A percentile compares a stretch with the other conserved stretches of the same genome.
phyloP scores from a whole-genome alignment of 2,797 vertebrate genomes.

The Siniperca undulata region DNA sequence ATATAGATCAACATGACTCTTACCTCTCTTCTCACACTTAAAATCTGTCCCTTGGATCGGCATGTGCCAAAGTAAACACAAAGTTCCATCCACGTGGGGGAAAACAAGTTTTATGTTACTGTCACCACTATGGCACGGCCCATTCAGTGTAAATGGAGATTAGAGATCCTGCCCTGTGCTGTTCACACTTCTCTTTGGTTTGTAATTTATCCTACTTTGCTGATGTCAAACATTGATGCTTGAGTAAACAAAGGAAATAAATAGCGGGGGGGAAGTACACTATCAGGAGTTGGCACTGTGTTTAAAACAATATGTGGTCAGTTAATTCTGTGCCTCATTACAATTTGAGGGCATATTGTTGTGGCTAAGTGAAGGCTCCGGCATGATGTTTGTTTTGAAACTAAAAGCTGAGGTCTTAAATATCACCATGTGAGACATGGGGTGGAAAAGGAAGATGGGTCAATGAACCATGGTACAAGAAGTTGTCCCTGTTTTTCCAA shows the following conservation, averaged over 20 bases:
- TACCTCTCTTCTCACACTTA: constrained; percentile 39
- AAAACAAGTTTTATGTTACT: constrained; percentile 71
- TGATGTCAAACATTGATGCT: constrained; percentile 72
- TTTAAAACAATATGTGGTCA: constrained; percentile 68
- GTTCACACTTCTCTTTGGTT: constrained; percentile 77
- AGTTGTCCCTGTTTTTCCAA: constrained; percentile 40
- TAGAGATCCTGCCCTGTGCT: constrained; percentile 69
- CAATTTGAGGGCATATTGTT: constrained; percentile 64
- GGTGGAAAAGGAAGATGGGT: constrained; percentile 54
- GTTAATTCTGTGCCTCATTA: constrained; percentile 67
- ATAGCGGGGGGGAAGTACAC: constrained; percentile 44
- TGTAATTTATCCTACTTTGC: constrained; percentile 76
- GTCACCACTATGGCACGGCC: constrained; percentile 52
- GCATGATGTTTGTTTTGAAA: constrained; percentile 76
- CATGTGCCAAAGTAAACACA: constrained; percentile 66
- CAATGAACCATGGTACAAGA: constrained; percentile 47
- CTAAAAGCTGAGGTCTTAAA: constrained; percentile 62
- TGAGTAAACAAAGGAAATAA: constrained; percentile 76
- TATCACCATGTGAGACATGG: constrained; percentile 58
- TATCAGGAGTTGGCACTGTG: constrained; percentile 67
- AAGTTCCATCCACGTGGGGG: constrained; percentile 54
- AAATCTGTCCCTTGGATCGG: constrained; percentile 56
- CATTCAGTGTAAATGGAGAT: constrained; percentile 75
- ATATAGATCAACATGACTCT: constrained; percentile 27
- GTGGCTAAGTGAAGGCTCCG: constrained; percentile 61